Evolutionary conservation across 2,113 vertebrate genomes (phyloP), one percentile per base, ranked within the genome.

Genomic region (Egretta garzetta): DNA sequence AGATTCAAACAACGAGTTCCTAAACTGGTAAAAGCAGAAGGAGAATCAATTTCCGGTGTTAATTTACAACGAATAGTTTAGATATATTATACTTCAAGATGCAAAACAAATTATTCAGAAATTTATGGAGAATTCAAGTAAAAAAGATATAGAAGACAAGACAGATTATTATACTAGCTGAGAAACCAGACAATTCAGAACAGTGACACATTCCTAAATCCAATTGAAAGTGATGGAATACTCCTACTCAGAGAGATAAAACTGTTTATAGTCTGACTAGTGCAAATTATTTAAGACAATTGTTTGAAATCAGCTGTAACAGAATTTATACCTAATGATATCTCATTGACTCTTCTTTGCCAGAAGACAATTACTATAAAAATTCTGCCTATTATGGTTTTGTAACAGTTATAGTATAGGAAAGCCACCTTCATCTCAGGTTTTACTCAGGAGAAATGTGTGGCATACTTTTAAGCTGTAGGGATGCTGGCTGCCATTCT

Each of bases 1-100:
- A 99, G 97, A 97, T 99, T 99, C 97, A 99, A 98, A 98, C 99
- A 99, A 85, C 99, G 99, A 76, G 99, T 99, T 87, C 99, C 99
- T 94, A 99, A 98, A 96, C 99, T 99, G 95, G 21, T 96, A 90
- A 95, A 89, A 75, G 39, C 91, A 52, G 77, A n/a, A 41, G 55
- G 11, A 91, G 52, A 77, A 87, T 10, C 4, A 80, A 92, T 86
- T 86, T 71, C n/a, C 49, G 49, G 53, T 43, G 18, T 87, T 91
- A 88, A 92, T 71, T 64, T 67, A 86, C 18, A 71, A 62, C 53
- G 4, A 66, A 9, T 13, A 73, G 7, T 47, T 90, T 27, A 67
- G 13, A 86, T n/a, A 55, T 13, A 66, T 18, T 72, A 60, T 11
- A 66, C 6, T 56, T 24, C 11, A 89, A 83, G 86, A 71, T 12